Base-by-base conservation (phyloP, 2,888 invertebrate genomes). In the Temnothorax unifasciatus region DNA sequence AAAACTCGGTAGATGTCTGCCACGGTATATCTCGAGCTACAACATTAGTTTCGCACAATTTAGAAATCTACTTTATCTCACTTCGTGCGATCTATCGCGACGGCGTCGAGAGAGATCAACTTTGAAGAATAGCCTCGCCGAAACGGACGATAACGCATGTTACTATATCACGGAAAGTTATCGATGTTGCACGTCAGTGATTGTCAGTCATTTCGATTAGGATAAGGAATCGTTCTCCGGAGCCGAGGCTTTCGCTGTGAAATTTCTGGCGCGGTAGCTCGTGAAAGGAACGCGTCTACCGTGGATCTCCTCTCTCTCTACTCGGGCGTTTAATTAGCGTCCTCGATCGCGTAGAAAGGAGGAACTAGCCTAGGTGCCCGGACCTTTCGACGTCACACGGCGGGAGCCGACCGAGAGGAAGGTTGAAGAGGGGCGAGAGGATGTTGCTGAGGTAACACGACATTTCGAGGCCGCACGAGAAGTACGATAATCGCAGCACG, bases 381-480 rank as follows among this genome's bases (percentile, higher is more conserved):
- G 64, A 64, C 64, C 66, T 54, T 34, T 75, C 34, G 52, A 29
- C 74, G 63, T 81, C 63, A 15, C 47, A 52, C 74, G 69, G 54
- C 50, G 47, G 21, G 52, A 25, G 57, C 38, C 81, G 76, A 41
- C 69, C 50, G 66, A 34, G 57, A 64, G 82, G 61, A 79, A 77
- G 85, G 77, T 71, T 64, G 84, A 81, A 64, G 50, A 41, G 77
- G 79, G 47, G 75, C 66, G 74, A 76, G 76, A 93, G 92, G 90
- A 94, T 94, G 94, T 91, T 92, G 91, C 87, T 92, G 91, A 94
- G 94, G 92, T 94, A 94, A 94, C 94, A 92, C 84, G 89, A 85
- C 84, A 84, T 87, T 86, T 82, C 86, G 89, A 88, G 89, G 79
- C 89, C 89, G 89, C 87, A 89, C 89, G 85, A 87, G 84, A 44